Evolutionary conservation across 1,140 invertebrate species (phyloP), one percentile per base, ranked within the genome.

Genomic region (Drosophila simulans): DNA sequence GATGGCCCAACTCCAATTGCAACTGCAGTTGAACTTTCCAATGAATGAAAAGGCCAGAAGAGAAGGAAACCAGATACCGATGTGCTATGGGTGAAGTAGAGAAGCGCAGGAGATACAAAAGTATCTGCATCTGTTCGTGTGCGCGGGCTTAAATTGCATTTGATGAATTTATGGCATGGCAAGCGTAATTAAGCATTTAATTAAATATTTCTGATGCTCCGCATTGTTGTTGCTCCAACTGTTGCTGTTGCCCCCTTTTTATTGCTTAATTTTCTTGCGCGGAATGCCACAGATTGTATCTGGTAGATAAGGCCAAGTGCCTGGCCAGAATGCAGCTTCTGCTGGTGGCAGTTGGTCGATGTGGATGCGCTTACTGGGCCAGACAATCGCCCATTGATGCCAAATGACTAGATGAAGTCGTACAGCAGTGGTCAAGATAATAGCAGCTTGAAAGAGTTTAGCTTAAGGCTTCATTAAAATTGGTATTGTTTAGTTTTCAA

Each of bases 141-240:
- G 75, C 68, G 73, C 57, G 56, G 77, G 55, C 84, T 86, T 88
- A 83, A 88, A 88, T 88, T 88, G 83, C 84, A 88, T 85, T 91
- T 91, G 85, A 90, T 91, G 90, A 90, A 91, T 91, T 91, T 91
- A 91, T 91, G 85, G 90, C 90, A 91, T 91, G 72, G 84, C 80
- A 70, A 82, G 90, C 90, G 85, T 90, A 91, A 91, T 91, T 91
- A 91, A 91, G 85, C 90, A 90, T 91, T 91, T 91, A 91, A 91
- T 91, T 91, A 91, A 91, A 91, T 91, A 88, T 91, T 81, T 85
- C 77, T 80, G 74, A 77, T 86, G 82, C 57, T 70, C 59, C 81
- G 68, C 82, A 80, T 77, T 86, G 78, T 74, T 77, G 59, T 68
- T 86, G 74, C 65, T 74, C 51, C 31, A 10, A 31, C 31, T 77